Base-by-base conservation (phyloP, 2,113 vertebrate genomes). In the Dendropsophus ebraccatus region DNA sequence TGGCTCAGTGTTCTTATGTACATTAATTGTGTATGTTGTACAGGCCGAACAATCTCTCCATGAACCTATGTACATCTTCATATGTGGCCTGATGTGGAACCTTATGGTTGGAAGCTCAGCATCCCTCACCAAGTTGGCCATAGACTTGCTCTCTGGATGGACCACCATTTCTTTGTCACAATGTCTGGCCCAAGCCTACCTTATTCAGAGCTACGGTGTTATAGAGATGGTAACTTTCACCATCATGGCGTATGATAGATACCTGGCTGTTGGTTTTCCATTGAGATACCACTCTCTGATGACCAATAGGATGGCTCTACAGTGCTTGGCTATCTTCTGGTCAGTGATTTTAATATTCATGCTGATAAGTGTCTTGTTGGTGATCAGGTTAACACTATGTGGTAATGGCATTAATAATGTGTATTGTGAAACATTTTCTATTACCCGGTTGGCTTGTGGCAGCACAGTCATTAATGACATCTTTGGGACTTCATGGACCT, bases 11-110 rank as follows among this genome's bases (percentile, higher is more conserved):
- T n/a, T n/a, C n/a, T n/a, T 83, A 10, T 73, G 17, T 28, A 17
- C 25, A 1, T 8, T 16, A 16, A 73, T 84, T 23, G n/a, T 84
- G 7, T 14, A 60, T 21, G 32, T 49, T 17, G 17, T 47, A 4
- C 35, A 37, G 70, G 14, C 54, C 28, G 56, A 84, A 32, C 9
- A 25, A 16, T 25, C 50, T 21, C 83, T 76, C 1, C 72, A 84
- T 50, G 54, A 84, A 16, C 72, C 83, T 2, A 84, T 76, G 72
- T 84, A 76, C 72, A 76, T 76, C 11, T 62, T 84, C 4, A 60
- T 84, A 3, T 45, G 35, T 3, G 49, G 49, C 21, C 54, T 84
- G 5, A 19, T 47, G 10, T 19, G 21, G 3, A 76, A 76, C 14
- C 54, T 16, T 5, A 75, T 75, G 25, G 49, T 75, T n/a, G 82